phyloP scores from a whole-genome alignment of 1,140 invertebrate genomes.

The Acyrthosiphon pisum region DNA sequence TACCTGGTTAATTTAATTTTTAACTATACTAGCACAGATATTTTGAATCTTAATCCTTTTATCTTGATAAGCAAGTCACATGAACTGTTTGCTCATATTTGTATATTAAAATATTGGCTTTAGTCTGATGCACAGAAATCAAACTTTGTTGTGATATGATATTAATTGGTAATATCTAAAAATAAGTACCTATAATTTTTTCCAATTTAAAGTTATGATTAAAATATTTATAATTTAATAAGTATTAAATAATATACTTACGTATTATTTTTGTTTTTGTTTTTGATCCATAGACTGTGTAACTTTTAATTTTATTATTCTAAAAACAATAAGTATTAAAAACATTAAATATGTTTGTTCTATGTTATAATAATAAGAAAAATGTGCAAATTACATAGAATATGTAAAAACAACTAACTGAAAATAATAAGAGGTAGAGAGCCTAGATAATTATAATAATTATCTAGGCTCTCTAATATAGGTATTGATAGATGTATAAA shows the following conservation, averaged over 20 bases:
- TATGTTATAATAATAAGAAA: too few relatives aligned
- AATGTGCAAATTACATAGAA: neutral
- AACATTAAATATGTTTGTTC: neutral
- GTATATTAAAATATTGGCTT: too few relatives aligned
- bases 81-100: too few relatives aligned
- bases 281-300: neutral
- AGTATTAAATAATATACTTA: neutral
- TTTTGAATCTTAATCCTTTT: too few relatives aligned
- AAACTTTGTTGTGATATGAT: neutral
- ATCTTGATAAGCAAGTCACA: too few relatives aligned
- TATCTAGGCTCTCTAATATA: too few relatives aligned
- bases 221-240: neutral
- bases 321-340: neutral
- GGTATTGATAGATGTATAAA: too few relatives aligned
- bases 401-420: neutral
- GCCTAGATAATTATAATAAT: too few relatives aligned
- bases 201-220: neutral
- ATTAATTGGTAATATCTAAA: neutral
- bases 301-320: neutral
- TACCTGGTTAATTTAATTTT: too few relatives aligned
- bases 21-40: too few relatives aligned
- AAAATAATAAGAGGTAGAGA: neutral
- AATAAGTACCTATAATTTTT: neutral
- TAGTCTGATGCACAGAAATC: too few relatives aligned
- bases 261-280: neutral